Evolutionary conservation across 2,888 invertebrate species (phyloP).

Genomic region (Siphonodentalium dalli): DNA sequence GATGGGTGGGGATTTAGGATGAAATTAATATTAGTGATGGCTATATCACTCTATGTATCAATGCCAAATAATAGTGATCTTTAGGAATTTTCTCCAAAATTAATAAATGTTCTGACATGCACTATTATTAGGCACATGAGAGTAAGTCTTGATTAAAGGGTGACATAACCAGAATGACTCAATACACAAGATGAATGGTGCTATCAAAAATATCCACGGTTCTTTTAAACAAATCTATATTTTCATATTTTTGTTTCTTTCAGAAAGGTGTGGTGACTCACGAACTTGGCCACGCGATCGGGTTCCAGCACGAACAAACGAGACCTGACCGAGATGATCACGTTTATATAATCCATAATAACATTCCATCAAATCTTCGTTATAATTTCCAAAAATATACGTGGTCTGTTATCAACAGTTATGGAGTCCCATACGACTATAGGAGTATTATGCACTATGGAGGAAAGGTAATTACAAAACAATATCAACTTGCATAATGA

Average conservation of each 20-base stretch:
- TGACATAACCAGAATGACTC: too few species aligned
- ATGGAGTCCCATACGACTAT: constrained; percentile 48
- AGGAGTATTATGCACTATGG: constrained; percentile 52
- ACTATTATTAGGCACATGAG: too few species aligned
- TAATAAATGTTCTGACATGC: too few species aligned
- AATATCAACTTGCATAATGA: too few species aligned
- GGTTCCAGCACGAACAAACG: constrained; percentile 51
- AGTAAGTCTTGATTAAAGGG: too few species aligned
- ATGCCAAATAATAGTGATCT: too few species aligned
- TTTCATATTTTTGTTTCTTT: constrained; percentile 7
- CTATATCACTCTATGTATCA: too few species aligned
- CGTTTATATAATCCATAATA: constrained; percentile 26
- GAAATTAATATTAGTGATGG: too few species aligned
- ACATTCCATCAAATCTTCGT: constrained; percentile 26
- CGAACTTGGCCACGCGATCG: constrained; percentile 50
- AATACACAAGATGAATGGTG: background rate
- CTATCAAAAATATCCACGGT: too few species aligned
- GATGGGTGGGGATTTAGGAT: too few species aligned
- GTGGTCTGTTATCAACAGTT: constrained; percentile 24
- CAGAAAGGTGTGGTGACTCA: constrained; percentile 48
- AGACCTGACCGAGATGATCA: constrained; percentile 44
- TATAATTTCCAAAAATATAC: constrained; percentile 43
- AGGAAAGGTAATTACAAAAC: constrained; percentile 30
- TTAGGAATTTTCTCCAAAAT: too few species aligned
- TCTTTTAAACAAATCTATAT: background rate